A percentile compares a stretch with the other conserved stretches of the same genome.
These are phyloP conservation scores for Rhineura floridana DNA, from an alignment of 2,113 vertebrate species.

Conservation along the genomic window DNA sequence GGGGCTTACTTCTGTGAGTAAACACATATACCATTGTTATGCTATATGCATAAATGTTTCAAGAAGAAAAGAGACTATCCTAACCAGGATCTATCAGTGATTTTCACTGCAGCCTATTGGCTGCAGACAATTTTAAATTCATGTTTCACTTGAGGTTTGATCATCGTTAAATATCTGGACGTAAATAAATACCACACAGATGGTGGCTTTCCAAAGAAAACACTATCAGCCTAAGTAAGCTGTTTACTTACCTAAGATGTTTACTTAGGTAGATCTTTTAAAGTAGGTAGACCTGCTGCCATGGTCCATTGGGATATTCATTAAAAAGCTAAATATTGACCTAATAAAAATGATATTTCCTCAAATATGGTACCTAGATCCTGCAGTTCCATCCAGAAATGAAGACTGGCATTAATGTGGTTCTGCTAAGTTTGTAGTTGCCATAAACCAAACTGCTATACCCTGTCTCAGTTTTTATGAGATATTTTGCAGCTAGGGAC, in stretches of 20 bases:
- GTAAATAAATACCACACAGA: conserved; percentile 56
- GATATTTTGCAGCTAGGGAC: neutral
- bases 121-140: neutral
- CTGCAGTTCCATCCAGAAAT: conserved; percentile 12
- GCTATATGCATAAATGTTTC: neutral
- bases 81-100: neutral
- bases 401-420: neutral
- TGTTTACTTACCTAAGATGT: conserved; percentile 54
- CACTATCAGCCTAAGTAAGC: conserved; percentile 56
- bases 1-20: neutral
- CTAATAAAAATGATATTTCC: conserved; percentile 51
- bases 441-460: neutral
- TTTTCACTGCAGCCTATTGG: neutral
- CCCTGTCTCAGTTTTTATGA: neutral
- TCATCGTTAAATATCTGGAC: conserved; percentile 37
- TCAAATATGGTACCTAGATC: conserved; percentile 18
- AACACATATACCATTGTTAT: neutral
- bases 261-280: conserved; percentile 53
- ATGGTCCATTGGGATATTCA: conserved; percentile 41
- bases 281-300: conserved; percentile 46
- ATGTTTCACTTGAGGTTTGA: conserved; percentile 31
- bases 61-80: neutral
- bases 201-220: conserved; percentile 57
- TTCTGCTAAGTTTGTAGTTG: neutral
- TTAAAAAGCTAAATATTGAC: conserved; percentile 52